Evolutionary conservation across 2,888 invertebrate species (phyloP).

Genomic region (Microctonus hyperodae): DNA sequence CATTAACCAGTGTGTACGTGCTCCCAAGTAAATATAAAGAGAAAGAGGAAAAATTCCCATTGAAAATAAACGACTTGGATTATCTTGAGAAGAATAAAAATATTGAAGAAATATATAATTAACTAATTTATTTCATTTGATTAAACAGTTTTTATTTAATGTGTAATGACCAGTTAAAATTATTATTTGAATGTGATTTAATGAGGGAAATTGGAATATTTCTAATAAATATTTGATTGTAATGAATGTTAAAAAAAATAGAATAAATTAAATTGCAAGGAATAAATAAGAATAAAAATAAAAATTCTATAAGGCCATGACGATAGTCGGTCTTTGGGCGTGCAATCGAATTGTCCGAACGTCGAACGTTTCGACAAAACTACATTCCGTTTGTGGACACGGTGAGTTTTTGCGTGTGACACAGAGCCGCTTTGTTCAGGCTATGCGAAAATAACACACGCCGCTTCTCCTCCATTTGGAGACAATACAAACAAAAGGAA

Average conservation of each 20-base stretch:
- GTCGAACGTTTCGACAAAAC: conserved; percentile 40
- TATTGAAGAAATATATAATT: neutral
- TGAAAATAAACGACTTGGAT: neutral
- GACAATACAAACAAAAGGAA: conserved; percentile 24
- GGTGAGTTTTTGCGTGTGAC: conserved; percentile 47
- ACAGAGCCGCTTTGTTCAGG: conserved; percentile 21
- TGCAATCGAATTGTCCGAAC: conserved; percentile 31
- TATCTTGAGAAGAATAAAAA: neutral
- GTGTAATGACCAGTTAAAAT: too few relatives aligned
- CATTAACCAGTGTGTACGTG: conserved; percentile 53
- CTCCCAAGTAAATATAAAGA: conserved; percentile 35
- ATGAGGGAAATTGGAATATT: too few relatives aligned
- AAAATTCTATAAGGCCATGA: neutral
- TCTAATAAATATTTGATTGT: neutral
- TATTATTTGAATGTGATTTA: too few relatives aligned
- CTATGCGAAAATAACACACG: conserved; percentile 32
- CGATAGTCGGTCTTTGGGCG: conserved; percentile 10
- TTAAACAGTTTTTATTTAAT: neutral
- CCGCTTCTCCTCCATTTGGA: conserved; percentile 20
- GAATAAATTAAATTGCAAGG: neutral
- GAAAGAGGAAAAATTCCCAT: conserved; percentile 7
- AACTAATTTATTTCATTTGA: conserved; percentile 12
- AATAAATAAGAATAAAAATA: conserved; percentile 1
- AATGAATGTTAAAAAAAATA: neutral
- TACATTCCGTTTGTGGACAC: conserved; percentile 48